These are phyloP conservation scores for Corapipo altera DNA, from an alignment of 2,113 vertebrate genomes.

Conservation along the genomic window DNA sequence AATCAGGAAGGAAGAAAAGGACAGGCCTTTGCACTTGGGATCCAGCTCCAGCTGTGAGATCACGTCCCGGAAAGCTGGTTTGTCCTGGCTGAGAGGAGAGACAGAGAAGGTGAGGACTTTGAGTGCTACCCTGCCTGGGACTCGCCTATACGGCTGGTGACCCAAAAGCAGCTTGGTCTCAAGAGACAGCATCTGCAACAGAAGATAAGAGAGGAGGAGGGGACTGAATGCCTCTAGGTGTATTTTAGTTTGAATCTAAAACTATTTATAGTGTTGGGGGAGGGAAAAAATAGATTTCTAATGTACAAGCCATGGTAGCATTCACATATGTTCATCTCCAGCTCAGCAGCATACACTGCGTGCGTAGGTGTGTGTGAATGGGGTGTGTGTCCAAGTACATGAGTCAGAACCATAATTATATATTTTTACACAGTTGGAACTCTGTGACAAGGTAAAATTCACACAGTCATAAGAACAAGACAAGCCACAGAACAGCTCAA, in stretches of 20 bases:
- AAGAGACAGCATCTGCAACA: not conserved
- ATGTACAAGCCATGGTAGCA: not conserved
- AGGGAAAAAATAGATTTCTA: constrained; percentile 48
- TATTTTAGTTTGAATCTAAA: constrained; percentile 32
- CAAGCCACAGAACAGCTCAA: not conserved
- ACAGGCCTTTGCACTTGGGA: constrained; percentile 87
- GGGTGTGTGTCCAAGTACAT: constrained; percentile 48
- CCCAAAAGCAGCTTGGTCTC: not conserved
- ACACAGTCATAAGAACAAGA: not conserved
- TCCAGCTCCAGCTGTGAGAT: constrained; percentile 87
- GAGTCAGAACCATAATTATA: constrained; percentile 58
- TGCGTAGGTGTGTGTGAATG: constrained; percentile 54
- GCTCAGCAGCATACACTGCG: not conserved
- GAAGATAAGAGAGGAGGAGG: not conserved
- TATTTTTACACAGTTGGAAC: constrained; percentile 49
- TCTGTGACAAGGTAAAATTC: constrained; percentile 55
- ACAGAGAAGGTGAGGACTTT: not conserved
- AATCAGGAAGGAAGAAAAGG: constrained; percentile 95
- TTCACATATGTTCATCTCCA: constrained; percentile 27
- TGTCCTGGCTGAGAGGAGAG: constrained; percentile 83
- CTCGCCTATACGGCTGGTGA: not conserved
- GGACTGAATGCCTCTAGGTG: not conserved
- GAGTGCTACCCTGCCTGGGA: not conserved
- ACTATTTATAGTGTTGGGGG: constrained; percentile 25
- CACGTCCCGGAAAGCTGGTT: constrained; percentile 85